A percentile compares a stretch with the other conserved stretches of the same genome.
Conservation (phyloP, 2,797 vertebrate species). For the Sciaenops ocellatus region DNA sequence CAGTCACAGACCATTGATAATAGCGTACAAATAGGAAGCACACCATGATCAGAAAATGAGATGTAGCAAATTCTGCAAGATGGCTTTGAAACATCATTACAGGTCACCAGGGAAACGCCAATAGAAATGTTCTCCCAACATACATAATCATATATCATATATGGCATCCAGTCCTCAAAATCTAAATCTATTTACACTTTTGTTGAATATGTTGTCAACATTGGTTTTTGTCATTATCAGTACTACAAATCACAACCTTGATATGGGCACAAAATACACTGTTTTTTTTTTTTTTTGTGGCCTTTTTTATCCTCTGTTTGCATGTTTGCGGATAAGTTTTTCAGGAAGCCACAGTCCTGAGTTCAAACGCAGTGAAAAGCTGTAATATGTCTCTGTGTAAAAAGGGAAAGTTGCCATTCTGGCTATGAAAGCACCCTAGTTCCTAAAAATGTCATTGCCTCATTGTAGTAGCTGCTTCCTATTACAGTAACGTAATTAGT, state of each 20-base stretch:
- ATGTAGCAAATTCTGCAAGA: slow-evolving; percentile 2
- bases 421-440: slow-evolving; percentile 3
- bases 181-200: neutral
- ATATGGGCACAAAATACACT: neutral
- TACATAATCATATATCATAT: too few species aligned
- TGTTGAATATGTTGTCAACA: neutral
- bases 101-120: neutral
- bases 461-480: slow-evolving; percentile 6
- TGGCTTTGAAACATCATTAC: neutral
- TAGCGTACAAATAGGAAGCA: neutral
- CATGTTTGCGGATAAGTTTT: neutral
- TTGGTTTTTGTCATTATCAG: neutral
- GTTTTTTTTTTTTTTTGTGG: too few species aligned
- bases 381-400: neutral
- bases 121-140: neutral
- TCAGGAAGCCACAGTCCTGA: neutral
- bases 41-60: neutral
- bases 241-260: neutral
- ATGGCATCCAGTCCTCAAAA: neutral
- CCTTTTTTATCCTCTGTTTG: neutral
- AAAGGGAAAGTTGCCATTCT: neutral
- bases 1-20: neutral
- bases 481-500: neutral
- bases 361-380: neutral
- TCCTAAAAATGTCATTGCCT: slow-evolving; percentile 10